Evolutionary conservation across 1,140 invertebrate species (phyloP).

Genomic region (Platyscapa corneri): DNA sequence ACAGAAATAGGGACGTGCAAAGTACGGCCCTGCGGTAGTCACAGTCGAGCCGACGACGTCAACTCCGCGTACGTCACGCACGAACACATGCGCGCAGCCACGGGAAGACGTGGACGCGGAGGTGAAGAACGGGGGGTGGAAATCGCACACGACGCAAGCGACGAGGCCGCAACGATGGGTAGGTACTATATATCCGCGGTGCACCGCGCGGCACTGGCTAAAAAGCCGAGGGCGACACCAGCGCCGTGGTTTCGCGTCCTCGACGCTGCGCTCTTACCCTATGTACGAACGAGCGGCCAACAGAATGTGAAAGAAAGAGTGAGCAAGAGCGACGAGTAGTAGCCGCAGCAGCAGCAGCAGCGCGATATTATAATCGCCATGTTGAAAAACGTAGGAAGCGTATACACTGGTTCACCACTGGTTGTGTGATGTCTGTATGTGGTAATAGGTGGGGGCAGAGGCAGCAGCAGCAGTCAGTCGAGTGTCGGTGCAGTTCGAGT

Average conservation of each 20-base stretch:
- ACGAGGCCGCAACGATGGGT: neutral
- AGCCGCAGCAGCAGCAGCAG: neutral
- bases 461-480: conserved; percentile 45
- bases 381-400: conserved; percentile 64
- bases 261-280: conserved; percentile 28
- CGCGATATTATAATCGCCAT: conserved; percentile 62
- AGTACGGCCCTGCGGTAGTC: neutral
- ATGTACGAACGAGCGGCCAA: neutral
- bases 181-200: too few species aligned
- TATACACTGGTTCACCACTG: conserved; percentile 39
- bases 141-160: neutral
- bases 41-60: neutral
- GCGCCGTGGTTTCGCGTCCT: conserved; percentile 50
- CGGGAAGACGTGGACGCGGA: neutral
- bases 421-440: conserved; percentile 68
- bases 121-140: too few species aligned
- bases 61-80: too few species aligned
- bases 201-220: neutral
- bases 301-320: conserved; percentile 8
- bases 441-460: conserved; percentile 63
- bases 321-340: neutral
- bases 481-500: conserved; percentile 65
- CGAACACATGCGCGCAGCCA: neutral
- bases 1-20: neutral
- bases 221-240: conserved; percentile 6